Conservation (phyloP, 2,113 vertebrate genomes). For the Podarcis muralis region DNA sequence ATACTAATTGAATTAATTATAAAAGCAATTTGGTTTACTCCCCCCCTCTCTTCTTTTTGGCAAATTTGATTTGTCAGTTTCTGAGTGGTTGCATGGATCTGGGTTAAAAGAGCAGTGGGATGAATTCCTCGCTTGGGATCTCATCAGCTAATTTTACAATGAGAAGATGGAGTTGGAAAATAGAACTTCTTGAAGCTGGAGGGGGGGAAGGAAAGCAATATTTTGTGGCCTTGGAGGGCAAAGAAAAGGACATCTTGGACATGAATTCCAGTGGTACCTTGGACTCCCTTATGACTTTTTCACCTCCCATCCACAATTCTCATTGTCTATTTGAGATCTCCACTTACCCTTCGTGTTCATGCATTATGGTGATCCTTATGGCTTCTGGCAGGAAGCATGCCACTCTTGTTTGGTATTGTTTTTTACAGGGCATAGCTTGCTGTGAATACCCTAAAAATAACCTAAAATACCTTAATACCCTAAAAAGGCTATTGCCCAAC, state of each 20-base stretch:
- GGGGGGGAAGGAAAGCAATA: background rate
- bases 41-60: conserved; percentile 53
- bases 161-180: conserved; percentile 64
- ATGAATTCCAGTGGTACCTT: background rate
- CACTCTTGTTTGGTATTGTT: background rate
- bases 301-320: background rate
- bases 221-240: background rate
- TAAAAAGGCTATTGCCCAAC: no score
- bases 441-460: background rate
- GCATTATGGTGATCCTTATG: background rate
- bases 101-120: conserved; percentile 29
- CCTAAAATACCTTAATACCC: no score
- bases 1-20: conserved; percentile 77
- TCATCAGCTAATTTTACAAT: conserved; percentile 67
- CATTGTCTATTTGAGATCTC: background rate
- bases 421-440: background rate
- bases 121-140: conserved; percentile 30
- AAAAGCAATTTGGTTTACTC: conserved; percentile 72
- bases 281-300: no score
- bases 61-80: conserved; percentile 68
- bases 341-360: background rate
- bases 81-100: conserved; percentile 36
- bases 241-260: background rate
- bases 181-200: conserved; percentile 31
- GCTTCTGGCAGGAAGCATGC: background rate